These are phyloP conservation scores for Drosophila oshimai DNA, from an alignment of 1,140 invertebrate genomes.

Conservation along the genomic window DNA sequence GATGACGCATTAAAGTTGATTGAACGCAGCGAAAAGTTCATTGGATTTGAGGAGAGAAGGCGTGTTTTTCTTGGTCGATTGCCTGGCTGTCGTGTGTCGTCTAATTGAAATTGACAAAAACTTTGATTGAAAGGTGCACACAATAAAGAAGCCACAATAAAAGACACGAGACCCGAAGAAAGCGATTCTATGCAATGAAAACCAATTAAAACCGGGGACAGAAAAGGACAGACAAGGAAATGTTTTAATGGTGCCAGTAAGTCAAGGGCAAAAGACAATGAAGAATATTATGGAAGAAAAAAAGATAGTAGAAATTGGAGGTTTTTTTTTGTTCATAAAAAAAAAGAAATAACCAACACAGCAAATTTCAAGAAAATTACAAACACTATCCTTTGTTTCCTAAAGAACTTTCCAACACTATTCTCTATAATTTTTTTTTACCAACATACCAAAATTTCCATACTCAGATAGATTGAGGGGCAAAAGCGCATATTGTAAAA, in stretches of 20 bases:
- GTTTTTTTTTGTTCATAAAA: no score
- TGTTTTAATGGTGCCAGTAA: neutral
- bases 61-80: slow-evolving; percentile 40
- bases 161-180: neutral
- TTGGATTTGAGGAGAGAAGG: slow-evolving; percentile 14
- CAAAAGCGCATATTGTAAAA: neutral
- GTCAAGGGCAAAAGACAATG: neutral
- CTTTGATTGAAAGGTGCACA: slow-evolving; percentile 61
- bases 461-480: neutral
- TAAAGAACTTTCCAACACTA: no score
- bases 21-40: slow-evolving; percentile 18
- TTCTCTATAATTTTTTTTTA: no score
- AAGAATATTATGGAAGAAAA: no score
- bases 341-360: no score
- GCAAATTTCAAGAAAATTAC: no score
- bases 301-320: no score
- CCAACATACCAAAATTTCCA: slow-evolving; percentile 15
- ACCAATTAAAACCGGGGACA: neutral
- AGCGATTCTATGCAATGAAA: slow-evolving; percentile 12
- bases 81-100: slow-evolving; percentile 29
- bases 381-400: no score
- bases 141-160: neutral
- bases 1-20: slow-evolving; percentile 60
- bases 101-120: slow-evolving; percentile 66
- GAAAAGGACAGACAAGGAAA: slow-evolving; percentile 5